Evolutionary conservation across 2,113 vertebrate genomes (phyloP).

Genomic region (Apus apus): DNA sequence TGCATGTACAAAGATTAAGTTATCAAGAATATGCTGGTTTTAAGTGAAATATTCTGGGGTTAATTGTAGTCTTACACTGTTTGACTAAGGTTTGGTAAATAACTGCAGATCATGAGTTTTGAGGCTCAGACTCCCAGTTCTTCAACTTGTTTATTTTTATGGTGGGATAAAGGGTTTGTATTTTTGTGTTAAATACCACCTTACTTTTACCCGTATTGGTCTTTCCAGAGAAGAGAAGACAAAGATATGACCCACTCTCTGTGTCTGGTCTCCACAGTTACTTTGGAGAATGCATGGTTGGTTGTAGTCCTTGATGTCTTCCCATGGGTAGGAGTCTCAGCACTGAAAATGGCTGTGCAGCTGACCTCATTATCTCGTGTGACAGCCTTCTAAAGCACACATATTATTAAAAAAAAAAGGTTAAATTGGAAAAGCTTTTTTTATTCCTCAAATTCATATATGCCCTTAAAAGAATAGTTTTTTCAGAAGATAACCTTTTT

Average conservation of each 20-base stretch:
- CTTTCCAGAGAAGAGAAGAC: not conserved
- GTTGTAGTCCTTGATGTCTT: not conserved
- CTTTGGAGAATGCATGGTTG: not conserved
- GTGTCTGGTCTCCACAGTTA: not conserved
- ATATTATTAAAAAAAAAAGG: not conserved
- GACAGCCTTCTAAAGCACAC: not conserved
- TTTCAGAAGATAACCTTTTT: not conserved
- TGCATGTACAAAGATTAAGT: not conserved
- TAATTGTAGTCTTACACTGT: not conserved
- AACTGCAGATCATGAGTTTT: not conserved
- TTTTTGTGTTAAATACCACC: not conserved
- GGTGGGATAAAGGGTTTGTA: accelerated
- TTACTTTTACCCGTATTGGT: not conserved
- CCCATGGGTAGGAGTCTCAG: not conserved
- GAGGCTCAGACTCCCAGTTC: not conserved
- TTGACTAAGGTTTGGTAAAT: not conserved
- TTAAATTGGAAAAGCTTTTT: not conserved
- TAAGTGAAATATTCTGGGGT: not conserved
- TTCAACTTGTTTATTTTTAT: not conserved
- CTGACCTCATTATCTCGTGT: not conserved
- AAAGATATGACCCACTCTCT: not conserved
- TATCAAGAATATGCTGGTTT: not conserved
- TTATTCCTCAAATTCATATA: not conserved
- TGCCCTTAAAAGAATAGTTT: not conserved
- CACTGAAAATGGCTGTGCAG: not conserved